These are phyloP conservation scores for Streptopelia turtur DNA, from an alignment of 2,797 vertebrate species.

Conservation along the genomic window DNA sequence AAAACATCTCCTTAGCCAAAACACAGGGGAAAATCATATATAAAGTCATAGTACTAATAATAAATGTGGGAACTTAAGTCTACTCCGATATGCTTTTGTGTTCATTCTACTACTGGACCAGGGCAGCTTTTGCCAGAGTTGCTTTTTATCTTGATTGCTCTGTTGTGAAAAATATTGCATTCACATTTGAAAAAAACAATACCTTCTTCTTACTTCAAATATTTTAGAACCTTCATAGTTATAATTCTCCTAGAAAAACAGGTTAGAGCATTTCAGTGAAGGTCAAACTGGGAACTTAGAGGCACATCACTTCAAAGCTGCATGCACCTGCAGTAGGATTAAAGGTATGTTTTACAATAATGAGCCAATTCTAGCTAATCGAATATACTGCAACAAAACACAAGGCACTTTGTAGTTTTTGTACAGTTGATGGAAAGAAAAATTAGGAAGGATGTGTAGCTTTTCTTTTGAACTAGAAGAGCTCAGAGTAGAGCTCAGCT, in stretches of 20 bases:
- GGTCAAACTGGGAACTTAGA: not conserved
- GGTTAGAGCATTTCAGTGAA: not conserved
- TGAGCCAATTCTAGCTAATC: not conserved
- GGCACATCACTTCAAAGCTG: not conserved
- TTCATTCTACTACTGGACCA: not conserved
- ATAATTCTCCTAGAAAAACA: not conserved
- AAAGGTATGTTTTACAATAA: not conserved
- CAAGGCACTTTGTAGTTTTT: not conserved
- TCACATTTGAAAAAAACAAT: not conserved
- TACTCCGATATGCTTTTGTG: fast-evolving
- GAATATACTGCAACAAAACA: not conserved
- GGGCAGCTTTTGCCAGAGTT: not conserved
- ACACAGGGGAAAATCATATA: not conserved
- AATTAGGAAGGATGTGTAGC: fast-evolving
- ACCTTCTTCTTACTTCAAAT: not conserved
- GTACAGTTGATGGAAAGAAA: not conserved
- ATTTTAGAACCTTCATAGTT: not conserved
- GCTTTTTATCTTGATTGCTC: not conserved
- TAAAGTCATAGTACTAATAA: too few relatives aligned
- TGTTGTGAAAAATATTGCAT: not conserved
- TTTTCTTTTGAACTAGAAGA: not conserved
- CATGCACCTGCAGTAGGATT: fast-evolving
- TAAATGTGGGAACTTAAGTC: not conserved
- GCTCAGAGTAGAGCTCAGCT: not conserved
- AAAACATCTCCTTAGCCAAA: not conserved